phyloP scores from a whole-genome alignment of 2,888 invertebrate genomes.

The Amiota minor region DNA sequence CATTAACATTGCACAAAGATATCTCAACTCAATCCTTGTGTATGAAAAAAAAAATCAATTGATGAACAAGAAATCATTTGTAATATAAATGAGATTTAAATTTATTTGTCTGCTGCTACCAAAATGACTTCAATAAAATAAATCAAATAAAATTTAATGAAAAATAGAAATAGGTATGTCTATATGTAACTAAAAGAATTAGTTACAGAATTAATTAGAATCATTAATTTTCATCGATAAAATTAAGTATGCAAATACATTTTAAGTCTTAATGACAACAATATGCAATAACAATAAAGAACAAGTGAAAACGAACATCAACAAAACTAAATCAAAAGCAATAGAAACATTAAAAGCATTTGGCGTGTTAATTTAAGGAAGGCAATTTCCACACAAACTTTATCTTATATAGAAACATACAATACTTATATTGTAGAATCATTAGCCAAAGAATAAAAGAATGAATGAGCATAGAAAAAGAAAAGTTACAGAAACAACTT shows the following conservation, averaged over 20 bases:
- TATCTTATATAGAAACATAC: no score
- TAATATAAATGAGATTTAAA: no score
- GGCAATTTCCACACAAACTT: constrained; percentile 55
- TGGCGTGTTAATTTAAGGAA: constrained; percentile 56
- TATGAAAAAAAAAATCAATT: no score
- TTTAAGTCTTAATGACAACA: not conserved
- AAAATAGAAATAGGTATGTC: no score
- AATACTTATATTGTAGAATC: no score
- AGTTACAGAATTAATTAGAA: constrained; percentile 3
- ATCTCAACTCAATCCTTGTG: no score
- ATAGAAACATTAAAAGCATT: constrained; percentile 55
- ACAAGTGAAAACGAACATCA: not conserved
- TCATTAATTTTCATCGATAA: constrained; percentile 15
- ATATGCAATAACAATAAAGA: not conserved
- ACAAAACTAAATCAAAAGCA: constrained; percentile 14
- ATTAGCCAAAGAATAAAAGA: constrained; percentile 38
- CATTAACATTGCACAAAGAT: no score
- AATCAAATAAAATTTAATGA: no score
- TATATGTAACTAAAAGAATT: no score
- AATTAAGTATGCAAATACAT: constrained; percentile 5
- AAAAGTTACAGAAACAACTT: constrained; percentile 39
- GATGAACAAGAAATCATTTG: no score
- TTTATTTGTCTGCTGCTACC: not conserved
- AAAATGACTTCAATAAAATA: no score
- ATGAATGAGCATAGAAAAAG: constrained; percentile 33